These are phyloP conservation scores for Ectemnius continuus DNA, from an alignment of 2,888 invertebrate genomes.

Conservation along the genomic window DNA sequence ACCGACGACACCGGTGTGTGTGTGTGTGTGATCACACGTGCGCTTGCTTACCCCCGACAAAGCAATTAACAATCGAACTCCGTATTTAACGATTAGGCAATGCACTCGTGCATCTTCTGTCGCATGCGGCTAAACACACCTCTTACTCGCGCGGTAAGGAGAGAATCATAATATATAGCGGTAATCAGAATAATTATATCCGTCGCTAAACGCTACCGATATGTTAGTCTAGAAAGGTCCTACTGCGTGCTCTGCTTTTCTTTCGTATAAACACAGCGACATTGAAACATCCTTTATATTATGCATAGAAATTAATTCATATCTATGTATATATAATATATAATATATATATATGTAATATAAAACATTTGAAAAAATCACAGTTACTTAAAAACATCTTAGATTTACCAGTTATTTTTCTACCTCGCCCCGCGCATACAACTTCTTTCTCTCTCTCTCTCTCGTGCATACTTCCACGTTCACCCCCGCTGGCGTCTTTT, in stretches of 20 bases:
- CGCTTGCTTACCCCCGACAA: constrained; percentile 34
- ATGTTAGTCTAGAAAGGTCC: constrained; percentile 70
- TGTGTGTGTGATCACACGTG: constrained; percentile 40
- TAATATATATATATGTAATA: constrained; percentile 55
- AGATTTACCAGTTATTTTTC: constrained; percentile 41
- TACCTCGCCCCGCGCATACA: background rate
- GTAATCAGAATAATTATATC: constrained; percentile 49
- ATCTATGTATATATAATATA: constrained; percentile 64
- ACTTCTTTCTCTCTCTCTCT: constrained; percentile 19
- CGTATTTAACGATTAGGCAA: constrained; percentile 47
- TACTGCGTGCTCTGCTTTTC: constrained; percentile 38
- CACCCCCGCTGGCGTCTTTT: background rate
- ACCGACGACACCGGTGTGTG: background rate
- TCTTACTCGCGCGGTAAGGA: background rate
- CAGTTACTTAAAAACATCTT: constrained; percentile 74
- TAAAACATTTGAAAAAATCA: constrained; percentile 76
- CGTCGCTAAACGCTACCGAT: constrained; percentile 66
- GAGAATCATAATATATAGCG: constrained; percentile 4
- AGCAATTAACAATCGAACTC: constrained; percentile 51
- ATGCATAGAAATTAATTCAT: constrained; percentile 71
- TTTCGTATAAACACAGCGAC: constrained; percentile 68
- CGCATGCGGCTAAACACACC: background rate
- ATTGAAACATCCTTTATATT: constrained; percentile 69
- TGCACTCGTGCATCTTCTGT: constrained; percentile 39
- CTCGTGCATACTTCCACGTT: constrained; percentile 12